Conservation (phyloP, 92 coral and sea anemone genomes). For the Parazoanthus atlanticus region DNA sequence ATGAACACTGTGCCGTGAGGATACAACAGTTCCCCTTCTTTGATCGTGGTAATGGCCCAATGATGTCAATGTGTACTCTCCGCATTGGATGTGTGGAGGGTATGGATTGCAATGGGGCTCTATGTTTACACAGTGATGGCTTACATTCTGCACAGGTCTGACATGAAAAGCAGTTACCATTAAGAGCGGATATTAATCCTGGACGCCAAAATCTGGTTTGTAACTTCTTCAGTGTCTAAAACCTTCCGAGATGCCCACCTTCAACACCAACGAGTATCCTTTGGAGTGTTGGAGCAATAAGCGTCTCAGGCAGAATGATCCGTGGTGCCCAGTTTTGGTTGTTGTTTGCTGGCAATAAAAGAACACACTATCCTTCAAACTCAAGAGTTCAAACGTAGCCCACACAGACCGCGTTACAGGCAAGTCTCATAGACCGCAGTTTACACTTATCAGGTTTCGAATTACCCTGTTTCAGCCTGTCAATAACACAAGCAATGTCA, state of each 20-base stretch:
- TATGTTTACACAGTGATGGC: constrained; percentile 9
- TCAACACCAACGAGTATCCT: constrained; percentile 17
- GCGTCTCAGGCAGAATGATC: neutral
- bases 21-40: constrained; percentile 50
- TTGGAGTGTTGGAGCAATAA: constrained; percentile 19
- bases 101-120: constrained; percentile 54
- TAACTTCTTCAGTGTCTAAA: constrained; percentile 38
- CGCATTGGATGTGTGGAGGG: constrained; percentile 43
- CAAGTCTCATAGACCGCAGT: constrained; percentile 29
- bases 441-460: constrained; percentile 34
- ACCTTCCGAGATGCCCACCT: constrained; percentile 33
- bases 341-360: no score
- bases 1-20: constrained; percentile 33
- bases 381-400: constrained; percentile 34
- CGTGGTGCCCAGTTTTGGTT: no score
- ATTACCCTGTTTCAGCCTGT: neutral
- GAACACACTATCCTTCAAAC: constrained; percentile 29
- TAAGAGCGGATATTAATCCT: constrained; percentile 24
- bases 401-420: constrained; percentile 34
- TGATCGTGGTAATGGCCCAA: constrained; percentile 57
- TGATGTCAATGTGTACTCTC: constrained; percentile 38
- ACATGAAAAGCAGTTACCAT: constrained; percentile 7
- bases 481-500: constrained; percentile 28
- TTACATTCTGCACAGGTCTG: constrained; percentile 49
- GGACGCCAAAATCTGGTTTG: constrained; percentile 49